A percentile compares a stretch with the other conserved stretches of the same genome.
These are phyloP conservation scores for Streptopelia turtur DNA, from an alignment of 2,797 vertebrate genomes.

Conservation along the genomic window DNA sequence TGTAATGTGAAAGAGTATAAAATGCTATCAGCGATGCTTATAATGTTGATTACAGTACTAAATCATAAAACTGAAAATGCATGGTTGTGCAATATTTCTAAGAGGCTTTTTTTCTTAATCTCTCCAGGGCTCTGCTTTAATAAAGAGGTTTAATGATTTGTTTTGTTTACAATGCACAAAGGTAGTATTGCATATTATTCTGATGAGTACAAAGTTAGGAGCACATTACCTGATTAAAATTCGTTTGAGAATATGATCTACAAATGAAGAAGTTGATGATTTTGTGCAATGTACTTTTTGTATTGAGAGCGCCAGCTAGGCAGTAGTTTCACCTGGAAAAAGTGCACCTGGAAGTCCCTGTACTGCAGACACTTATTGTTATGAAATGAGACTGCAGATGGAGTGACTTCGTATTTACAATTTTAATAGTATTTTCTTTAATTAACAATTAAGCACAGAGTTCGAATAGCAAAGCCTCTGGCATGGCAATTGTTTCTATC, in stretches of 20 bases:
- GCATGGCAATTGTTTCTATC: background rate
- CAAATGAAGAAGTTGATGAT: background rate
- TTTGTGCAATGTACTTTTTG: background rate
- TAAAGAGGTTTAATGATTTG: slow-evolving; percentile 6
- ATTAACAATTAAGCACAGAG: background rate
- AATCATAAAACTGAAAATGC: background rate
- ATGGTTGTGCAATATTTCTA: background rate
- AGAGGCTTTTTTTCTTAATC: background rate
- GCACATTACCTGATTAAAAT: background rate
- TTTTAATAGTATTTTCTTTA: slow-evolving; percentile 5
- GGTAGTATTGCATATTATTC: background rate
- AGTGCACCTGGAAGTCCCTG: background rate
- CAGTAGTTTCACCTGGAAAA: background rate
- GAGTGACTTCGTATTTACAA: background rate
- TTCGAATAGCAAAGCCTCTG: background rate
- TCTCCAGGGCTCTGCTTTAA: background rate
- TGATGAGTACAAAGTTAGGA: background rate
- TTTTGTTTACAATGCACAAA: background rate
- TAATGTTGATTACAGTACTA: background rate
- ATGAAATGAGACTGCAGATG: background rate
- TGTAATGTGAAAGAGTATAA: background rate
- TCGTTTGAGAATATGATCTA: background rate
- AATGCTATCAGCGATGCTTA: background rate
- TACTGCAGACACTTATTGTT: background rate
- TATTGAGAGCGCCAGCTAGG: background rate